Evolutionary conservation across 2,113 vertebrate genomes (phyloP), one percentile per base, ranked within the genome.

Genomic region (Malaclemys terrapin): DNA sequence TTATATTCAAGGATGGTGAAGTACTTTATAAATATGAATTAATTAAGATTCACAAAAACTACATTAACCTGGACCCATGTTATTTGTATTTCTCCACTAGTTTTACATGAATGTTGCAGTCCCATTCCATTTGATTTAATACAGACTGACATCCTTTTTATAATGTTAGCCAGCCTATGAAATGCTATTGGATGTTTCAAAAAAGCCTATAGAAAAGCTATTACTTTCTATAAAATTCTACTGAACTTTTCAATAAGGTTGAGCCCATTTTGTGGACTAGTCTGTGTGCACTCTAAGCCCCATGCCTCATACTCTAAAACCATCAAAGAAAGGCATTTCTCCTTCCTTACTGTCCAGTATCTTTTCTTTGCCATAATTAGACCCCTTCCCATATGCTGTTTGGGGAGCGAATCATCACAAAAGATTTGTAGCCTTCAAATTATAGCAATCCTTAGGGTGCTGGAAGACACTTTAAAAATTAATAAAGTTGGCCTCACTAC

Each of bases 61-160:
- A 0, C 0, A 56, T 47, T 93, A 80, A 45, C 84, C 93, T 83
- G 0, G 0, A 45, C 2, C 38, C 6, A 0, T 42, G 62, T 95
- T 10, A n/a, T 2, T 45, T 76, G 29, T 25, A 57, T 9, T 85
- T 79, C 79, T 85, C 57, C 53, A 12, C 84, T 38, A 27, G 85
- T 57, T 19, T 88, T 75, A 52, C 17, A 29, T 53, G 50, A 19
- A 52, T 22, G 17, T 9, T 35, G 49, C 81, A 82, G 89, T 56
- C 62, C 25, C 27, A 5, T n/a, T 5, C 50, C 22, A 80, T n/a
- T 11, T 10, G 53, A 83, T 57, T 69, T 59, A 35, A 83, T 50
- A 72, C 65, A 52, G 3, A 0, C 87, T 52, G 4, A 2, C 1
- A n/a, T 1, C 54, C 1, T 59, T 90, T 90, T n/a, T 42, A 42